phyloP scores from a whole-genome alignment of 2,113 vertebrate genomes.

The Eurypyga helias region DNA sequence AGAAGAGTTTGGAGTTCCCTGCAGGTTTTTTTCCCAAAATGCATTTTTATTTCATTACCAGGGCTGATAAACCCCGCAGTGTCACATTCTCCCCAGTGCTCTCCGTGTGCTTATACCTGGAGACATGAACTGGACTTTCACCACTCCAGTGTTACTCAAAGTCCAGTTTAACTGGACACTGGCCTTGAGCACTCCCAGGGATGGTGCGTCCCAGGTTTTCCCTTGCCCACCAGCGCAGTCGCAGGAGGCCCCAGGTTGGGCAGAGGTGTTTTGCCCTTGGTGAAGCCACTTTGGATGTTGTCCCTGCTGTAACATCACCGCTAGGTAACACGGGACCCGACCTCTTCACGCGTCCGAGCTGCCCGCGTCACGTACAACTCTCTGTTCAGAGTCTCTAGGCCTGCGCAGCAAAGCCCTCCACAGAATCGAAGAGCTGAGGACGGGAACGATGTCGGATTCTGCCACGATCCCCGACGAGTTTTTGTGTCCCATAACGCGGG shows the following conservation, averaged over 20 bases:
- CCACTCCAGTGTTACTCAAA: neutral
- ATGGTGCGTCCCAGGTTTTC: too few species aligned
- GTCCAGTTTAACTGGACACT: neutral
- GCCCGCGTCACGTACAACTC: neutral
- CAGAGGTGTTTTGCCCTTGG: neutral
- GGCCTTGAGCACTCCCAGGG: too few species aligned
- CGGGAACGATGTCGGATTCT: slow-evolving; percentile 27
- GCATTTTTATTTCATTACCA: neutral
- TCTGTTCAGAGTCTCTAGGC: slow-evolving; percentile 83
- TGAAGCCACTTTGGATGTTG: neutral
- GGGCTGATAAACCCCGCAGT: neutral
- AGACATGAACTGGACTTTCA: neutral
- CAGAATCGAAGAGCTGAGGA: slow-evolving; percentile 82
- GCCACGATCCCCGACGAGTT: slow-evolving; percentile 86
- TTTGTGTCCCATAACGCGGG: slow-evolving; percentile 88
- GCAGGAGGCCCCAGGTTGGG: neutral
- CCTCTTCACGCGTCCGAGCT: neutral
- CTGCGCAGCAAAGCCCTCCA: slow-evolving; percentile 82
- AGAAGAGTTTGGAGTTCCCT: neutral
- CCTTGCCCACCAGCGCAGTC: neutral
- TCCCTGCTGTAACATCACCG: neutral
- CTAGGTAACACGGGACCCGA: neutral
- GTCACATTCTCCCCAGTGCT: neutral
- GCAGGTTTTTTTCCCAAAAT: neutral
- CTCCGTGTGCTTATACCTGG: neutral